phyloP scores from a whole-genome alignment of 2,797 vertebrate genomes.

The Rhinichthys osculus region DNA sequence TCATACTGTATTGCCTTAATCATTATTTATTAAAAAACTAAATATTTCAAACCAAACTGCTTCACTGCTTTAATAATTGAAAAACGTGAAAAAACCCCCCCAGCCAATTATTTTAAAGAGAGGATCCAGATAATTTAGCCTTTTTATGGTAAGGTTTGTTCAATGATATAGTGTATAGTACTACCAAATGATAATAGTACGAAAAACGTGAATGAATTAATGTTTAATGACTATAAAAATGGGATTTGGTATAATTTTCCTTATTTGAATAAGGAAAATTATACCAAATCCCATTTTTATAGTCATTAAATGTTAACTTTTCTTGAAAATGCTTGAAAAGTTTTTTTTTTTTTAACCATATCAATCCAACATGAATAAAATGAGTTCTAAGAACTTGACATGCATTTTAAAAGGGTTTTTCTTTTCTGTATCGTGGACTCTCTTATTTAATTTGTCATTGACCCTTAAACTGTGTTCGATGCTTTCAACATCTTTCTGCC shows the following conservation, averaged over 20 bases:
- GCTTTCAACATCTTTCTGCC: no score
- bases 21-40: not conserved
- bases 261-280: not conserved
- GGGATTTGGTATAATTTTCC: no score
- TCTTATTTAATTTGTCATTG: not conserved
- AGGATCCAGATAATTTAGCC: not conserved
- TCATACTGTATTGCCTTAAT: not conserved
- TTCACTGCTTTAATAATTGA: not conserved
- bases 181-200: not conserved
- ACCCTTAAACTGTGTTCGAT: not conserved
- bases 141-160: not conserved
- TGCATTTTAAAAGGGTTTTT: no score
- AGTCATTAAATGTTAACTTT: not conserved
- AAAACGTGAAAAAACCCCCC: not conserved
- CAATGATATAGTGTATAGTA: not conserved
- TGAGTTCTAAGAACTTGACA: not conserved
- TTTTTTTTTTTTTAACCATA: not conserved
- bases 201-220: not conserved
- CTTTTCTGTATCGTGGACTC: not conserved
- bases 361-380: not conserved
- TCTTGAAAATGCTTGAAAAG: not conserved
- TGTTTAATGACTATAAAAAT: no score
- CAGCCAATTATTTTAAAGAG: not conserved
- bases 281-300: not conserved
- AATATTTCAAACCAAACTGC: not conserved